Conservation (phyloP, 2,113 vertebrate genomes). For the Clupea harengus region DNA sequence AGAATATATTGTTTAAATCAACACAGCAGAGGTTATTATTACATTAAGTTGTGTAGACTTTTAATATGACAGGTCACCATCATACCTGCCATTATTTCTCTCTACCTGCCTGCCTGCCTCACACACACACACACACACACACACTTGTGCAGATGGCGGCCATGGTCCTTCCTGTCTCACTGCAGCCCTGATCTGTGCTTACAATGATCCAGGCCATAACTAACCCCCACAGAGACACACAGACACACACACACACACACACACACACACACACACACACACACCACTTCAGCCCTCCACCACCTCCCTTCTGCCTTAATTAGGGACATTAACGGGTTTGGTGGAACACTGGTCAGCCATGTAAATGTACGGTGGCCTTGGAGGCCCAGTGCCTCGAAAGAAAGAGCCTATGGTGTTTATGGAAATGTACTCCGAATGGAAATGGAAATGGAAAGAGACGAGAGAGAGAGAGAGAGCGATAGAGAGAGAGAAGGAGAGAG, state of each 20-base stretch:
- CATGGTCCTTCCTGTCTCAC: neutral
- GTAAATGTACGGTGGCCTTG: constrained; percentile 11
- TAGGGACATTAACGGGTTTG: neutral
- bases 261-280: no score
- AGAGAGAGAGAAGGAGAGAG: neutral
- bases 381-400: neutral
- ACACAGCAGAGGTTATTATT: no score
- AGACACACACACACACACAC: no score
- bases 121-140: constrained; percentile 47
- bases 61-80: no score
- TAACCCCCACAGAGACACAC: neutral
- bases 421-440: neutral
- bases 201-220: neutral
- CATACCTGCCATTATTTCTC: no score
- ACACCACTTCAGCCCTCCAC: neutral
- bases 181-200: neutral
- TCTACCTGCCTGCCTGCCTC: constrained; percentile 43
- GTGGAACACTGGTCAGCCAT: neutral
- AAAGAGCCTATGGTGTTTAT: neutral
- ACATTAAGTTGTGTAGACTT: no score
- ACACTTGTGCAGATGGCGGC: neutral
- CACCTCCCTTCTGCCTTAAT: neutral
- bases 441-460: neutral
- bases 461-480: neutral
- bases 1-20: no score